Evolutionary conservation across 2,797 vertebrate genomes (phyloP), one percentile per base, ranked within the genome.

Genomic region (Myotis planiceps): DNA sequence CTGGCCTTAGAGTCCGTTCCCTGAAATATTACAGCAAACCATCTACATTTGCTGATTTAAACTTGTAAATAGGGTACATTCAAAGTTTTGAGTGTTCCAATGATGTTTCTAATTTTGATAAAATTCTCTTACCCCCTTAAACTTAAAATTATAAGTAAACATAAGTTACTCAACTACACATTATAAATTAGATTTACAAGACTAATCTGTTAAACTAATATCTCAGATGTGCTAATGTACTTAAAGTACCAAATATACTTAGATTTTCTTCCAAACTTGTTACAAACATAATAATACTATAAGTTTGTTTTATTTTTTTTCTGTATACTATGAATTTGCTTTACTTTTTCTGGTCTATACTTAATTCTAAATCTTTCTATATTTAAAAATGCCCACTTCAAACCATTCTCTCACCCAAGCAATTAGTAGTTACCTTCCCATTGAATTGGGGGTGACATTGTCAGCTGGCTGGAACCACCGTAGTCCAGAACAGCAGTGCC

Each of bases 191-290:
- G 15, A 82, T 63, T 58, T n/a, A 76, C 21, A 90, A 58, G 25
- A 18, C 51, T 92, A 58, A 76, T 51, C 23, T 49, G 8, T 84
- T 92, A 76, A 76, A 21, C 6, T 37, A 49, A 72, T 88, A 82
- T 60, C 47, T 13, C 19, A 81, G n/a, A 49, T 84, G 74, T 53
- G 53, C 23, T 90, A 83, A 80, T 32, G 18, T 66, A 74, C 37
- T 72, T 95, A 71, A 87, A 92, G 75, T 76, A 71, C 63, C 16
- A 93, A 85, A 47, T 71, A 83, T 55, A 21, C 51, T 60, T 92
- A 66, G 10, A 39, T 89, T 93, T 80, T 71, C 42, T 29, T 51
- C 29, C 7, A 90, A 63, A 83, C 49, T 37, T 72, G 58, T 0
- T 47, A 9, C 13, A 83, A 69, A 89, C 85, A 51, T 63, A 58